Evolutionary conservation across 2,797 vertebrate species (phyloP), one percentile per base, ranked within the genome.

Genomic region (Neostethus bicornis): DNA sequence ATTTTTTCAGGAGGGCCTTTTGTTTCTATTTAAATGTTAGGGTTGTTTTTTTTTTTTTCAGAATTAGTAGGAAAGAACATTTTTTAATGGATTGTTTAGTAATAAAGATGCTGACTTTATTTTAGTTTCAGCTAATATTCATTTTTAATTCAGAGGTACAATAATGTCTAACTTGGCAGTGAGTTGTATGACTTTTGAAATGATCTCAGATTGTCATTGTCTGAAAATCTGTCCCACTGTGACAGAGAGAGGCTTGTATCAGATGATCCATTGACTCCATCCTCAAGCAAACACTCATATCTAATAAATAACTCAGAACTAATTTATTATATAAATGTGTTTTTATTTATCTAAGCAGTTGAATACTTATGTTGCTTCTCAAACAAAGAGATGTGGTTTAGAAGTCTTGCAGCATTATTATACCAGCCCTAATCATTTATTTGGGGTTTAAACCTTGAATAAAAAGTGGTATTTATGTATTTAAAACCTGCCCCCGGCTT

Each of bases 361-460:
- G 59, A 35, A 45, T 13, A 20, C 9, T 41, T 3, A 62, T 44
- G 65, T 60, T 67, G 66, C 66, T 47, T 71, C 61, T 78, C 60
- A 59, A 61, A 74, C 47, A 61, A 46, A 70, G 45, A 68, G 59
- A 57, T 67, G 57, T 70, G 55, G 66, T 64, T 75, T 44, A 66
- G 73, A 83, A 66, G 59, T 85, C 80, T 81, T 88, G 80, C 78
- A 88, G 84, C 80, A 85, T 85, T 74, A 75, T 60, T 80, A 73
- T 65, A 80, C 74, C 83, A 88, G 86, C 85, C 80, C 85, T 89
- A 80, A 70, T 60, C 73, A 51, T 70, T 77, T 35, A 69, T 61
- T 63, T 80, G 70, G 53, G 75, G 69, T 51, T 66, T 24, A 46
- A 66, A 70, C 32, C 55, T 63, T 8, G 16, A 55, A 43, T 44